These are phyloP conservation scores for Probaryconus sp. DNA, from an alignment of 1,140 invertebrate genomes.

Conservation along the genomic window DNA sequence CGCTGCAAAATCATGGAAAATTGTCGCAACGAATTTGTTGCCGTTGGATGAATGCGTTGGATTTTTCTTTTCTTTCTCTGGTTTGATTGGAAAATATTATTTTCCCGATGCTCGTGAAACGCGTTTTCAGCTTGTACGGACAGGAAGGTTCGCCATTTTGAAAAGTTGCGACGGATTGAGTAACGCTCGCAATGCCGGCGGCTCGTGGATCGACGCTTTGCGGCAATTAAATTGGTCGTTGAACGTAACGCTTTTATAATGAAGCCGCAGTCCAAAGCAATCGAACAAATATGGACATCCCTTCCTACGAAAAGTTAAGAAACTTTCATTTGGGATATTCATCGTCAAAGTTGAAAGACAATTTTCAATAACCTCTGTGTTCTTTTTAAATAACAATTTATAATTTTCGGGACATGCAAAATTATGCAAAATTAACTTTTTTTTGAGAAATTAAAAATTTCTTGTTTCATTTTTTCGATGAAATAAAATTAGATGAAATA, in stretches of 20 bases:
- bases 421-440: no score
- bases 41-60: no score
- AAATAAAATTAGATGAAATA: no score
- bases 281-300: conserved; percentile 52
- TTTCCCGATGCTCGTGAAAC: conserved; percentile 32
- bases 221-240: conserved; percentile 61
- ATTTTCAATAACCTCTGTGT: no score
- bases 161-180: conserved; percentile 59
- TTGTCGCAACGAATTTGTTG: neutral
- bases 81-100: conserved; percentile 4
- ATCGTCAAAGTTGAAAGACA: no score
- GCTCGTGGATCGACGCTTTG: conserved; percentile 55
- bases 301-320: conserved; percentile 44
- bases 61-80: no score
- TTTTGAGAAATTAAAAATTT: no score
- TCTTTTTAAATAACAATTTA: no score
- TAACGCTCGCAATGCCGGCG: conserved; percentile 52
- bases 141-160: conserved; percentile 60
- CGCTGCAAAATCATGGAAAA: no score
- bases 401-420: no score
- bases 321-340: conserved; percentile 47
- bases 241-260: conserved; percentile 63
- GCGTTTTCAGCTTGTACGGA: conserved; percentile 39
- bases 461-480: no score
- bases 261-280: conserved; percentile 41